These are phyloP conservation scores for Dynastes tityus DNA, from an alignment of 2,888 invertebrate genomes.

Conservation along the genomic window DNA sequence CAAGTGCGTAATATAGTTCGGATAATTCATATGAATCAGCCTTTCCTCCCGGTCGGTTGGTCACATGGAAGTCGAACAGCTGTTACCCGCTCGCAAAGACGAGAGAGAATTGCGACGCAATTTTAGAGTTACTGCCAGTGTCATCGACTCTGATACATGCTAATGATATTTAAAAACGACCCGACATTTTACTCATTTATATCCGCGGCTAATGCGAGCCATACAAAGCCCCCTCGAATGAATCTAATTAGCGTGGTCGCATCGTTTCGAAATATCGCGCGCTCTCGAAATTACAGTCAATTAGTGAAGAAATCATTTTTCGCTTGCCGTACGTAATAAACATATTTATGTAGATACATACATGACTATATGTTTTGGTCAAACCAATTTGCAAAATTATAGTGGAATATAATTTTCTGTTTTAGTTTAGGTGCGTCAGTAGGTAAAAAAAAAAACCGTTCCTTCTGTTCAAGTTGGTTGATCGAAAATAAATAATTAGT, in stretches of 20 bases:
- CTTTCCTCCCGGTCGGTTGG: constrained; percentile 33
- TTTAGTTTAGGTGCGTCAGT: no score
- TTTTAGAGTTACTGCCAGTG: constrained; percentile 53
- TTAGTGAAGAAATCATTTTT: constrained; percentile 15
- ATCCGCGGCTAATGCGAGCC: constrained; percentile 18
- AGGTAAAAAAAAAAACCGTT: no score
- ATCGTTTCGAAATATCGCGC: constrained; percentile 21
- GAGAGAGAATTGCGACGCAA: constrained; percentile 54
- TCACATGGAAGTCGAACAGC: constrained; percentile 48
- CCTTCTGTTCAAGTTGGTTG: no score
- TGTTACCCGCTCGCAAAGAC: constrained; percentile 47
- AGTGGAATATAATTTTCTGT: no score
- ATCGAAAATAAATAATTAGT: no score
- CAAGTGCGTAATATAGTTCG: constrained; percentile 53
- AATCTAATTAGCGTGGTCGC: constrained; percentile 24
- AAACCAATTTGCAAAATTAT: no score
- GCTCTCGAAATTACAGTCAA: constrained; percentile 13
- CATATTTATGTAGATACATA: background rate
- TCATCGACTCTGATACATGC: constrained; percentile 52
- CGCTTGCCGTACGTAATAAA: background rate
- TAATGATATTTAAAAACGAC: constrained; percentile 45
- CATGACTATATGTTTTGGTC: no score
- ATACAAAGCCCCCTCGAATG: constrained; percentile 16
- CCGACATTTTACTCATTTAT: constrained; percentile 41
- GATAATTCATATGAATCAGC: constrained; percentile 59